Evolutionary conservation across 2,797 vertebrate genomes (phyloP), one percentile per base, ranked within the genome.

Genomic region (Botia kubotai): DNA sequence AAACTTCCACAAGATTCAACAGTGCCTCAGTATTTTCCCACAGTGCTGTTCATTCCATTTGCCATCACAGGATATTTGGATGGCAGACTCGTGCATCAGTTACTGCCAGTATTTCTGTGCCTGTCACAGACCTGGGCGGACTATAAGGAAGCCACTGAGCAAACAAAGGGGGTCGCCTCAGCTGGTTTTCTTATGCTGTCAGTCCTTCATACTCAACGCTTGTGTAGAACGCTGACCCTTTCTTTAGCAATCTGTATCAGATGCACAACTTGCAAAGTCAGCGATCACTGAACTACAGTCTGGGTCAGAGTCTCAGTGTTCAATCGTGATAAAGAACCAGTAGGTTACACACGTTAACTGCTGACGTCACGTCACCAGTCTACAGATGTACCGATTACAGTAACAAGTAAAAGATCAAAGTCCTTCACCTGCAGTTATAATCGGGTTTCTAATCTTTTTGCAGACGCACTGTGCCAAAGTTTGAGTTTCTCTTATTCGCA

Each of bases 271-370:
- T 70, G 81, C 55, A 69, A 52, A 13, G 66, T 81, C 75, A 50
- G 81, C 79, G 72, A 29, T 65, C 53, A 71, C 33, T 50, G 21
- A 62, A 23, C 43, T 39, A 33, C 66, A 48, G 68, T 10, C 57
- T 69, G 75, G 81, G 84, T 81, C 82, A 83, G 82, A 79, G 79
- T 81, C 83, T 81, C 57, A 33, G 26, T 52, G 19, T 68, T 66
- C 17, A 63, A 52, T 29, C 46, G 43, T 43, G 57, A 74, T 60
- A 60, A 68, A 74, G 75, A 77, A 16, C 79, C 1, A 14, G 43
- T 2, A 16, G 29, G 16, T 63, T 36, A 4, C 60, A 16, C 48
- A 13, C 14, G 6, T 33, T 52, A 60, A 66, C 70, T 13, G 39
- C 17, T 71, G 46, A 55, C 48, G 26, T 77, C 74, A 77, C 12